A percentile compares a stretch with the other conserved stretches of the same genome.
phyloP scores from a whole-genome alignment of 2,888 invertebrate species.

The Dolichomitus sp. region DNA sequence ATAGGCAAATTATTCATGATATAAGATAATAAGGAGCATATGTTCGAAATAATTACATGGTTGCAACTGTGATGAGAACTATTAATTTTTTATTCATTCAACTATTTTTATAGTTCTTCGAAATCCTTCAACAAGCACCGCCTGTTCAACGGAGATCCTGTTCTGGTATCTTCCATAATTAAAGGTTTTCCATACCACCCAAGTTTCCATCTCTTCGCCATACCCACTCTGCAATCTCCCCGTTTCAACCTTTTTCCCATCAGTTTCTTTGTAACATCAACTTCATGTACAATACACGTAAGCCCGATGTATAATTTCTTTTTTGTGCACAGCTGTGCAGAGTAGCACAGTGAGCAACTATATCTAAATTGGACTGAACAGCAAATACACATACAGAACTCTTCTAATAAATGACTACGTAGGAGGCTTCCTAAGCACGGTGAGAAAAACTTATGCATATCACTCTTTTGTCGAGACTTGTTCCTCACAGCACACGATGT shows the following conservation, averaged over 20 bases:
- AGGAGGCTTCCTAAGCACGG: background rate
- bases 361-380: conserved; percentile 51
- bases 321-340: conserved; percentile 1
- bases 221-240: background rate
- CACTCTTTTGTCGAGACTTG: conserved; percentile 45
- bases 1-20: no score
- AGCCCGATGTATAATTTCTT: conserved; percentile 27
- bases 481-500: conserved; percentile 25
- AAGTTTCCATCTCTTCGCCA: conserved; percentile 36
- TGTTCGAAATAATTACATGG: no score
- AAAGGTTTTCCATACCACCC: conserved; percentile 61
- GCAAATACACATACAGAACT: conserved; percentile 3
- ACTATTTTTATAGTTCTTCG: background rate
- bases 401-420: conserved; percentile 26
- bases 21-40: no score
- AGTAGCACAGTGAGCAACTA: conserved; percentile 46
- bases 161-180: conserved; percentile 57
- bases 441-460: conserved; percentile 33
- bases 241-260: conserved; percentile 23
- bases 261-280: conserved; percentile 52
- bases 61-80: no score
- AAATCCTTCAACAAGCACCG: conserved; percentile 52
- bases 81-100: no score
- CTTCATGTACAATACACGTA: conserved; percentile 41
- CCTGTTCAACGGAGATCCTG: conserved; percentile 54